phyloP scores from a whole-genome alignment of 2,113 vertebrate species.

The Lampris incognitus region DNA sequence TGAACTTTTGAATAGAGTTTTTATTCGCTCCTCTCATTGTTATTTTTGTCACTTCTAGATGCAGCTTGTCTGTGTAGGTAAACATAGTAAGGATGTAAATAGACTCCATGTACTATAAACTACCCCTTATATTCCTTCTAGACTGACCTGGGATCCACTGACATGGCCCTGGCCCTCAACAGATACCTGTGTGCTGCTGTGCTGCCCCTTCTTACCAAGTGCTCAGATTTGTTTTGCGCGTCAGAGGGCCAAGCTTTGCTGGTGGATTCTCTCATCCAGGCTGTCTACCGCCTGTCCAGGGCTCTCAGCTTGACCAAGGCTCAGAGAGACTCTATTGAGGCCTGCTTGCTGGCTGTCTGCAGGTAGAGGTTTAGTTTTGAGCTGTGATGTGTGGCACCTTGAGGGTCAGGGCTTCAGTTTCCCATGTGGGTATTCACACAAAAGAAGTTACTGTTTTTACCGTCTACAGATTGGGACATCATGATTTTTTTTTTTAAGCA shows the following conservation, averaged over 20 bases:
- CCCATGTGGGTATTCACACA: background rate
- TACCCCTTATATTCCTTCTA: slow-evolving; percentile 53
- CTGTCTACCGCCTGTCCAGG: slow-evolving; percentile 90
- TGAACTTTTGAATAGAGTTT: background rate
- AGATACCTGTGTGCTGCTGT: slow-evolving; percentile 92
- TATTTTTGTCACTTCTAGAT: background rate
- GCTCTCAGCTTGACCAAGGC: slow-evolving; percentile 93
- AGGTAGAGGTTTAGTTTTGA: slow-evolving; percentile 56
- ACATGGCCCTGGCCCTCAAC: slow-evolving; percentile 96
- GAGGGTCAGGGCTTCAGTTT: background rate
- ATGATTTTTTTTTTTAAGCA: slow-evolving; percentile 1
- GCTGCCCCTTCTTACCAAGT: slow-evolving; percentile 90
- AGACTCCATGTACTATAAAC: background rate
- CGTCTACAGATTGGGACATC: background rate
- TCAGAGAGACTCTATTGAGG: slow-evolving; percentile 92
- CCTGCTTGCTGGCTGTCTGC: slow-evolving; percentile 91
- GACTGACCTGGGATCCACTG: slow-evolving; percentile 90
- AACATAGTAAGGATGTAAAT: background rate
- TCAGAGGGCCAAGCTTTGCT: slow-evolving; percentile 85
- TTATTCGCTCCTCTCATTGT: background rate
- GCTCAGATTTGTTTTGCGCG: slow-evolving; percentile 87
- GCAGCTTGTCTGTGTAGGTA: background rate
- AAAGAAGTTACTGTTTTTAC: background rate
- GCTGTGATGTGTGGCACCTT: background rate
- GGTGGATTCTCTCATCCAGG: slow-evolving; percentile 90